phyloP scores from a whole-genome alignment of 2,113 vertebrate genomes.

The Microtus pennsylvanicus region DNA sequence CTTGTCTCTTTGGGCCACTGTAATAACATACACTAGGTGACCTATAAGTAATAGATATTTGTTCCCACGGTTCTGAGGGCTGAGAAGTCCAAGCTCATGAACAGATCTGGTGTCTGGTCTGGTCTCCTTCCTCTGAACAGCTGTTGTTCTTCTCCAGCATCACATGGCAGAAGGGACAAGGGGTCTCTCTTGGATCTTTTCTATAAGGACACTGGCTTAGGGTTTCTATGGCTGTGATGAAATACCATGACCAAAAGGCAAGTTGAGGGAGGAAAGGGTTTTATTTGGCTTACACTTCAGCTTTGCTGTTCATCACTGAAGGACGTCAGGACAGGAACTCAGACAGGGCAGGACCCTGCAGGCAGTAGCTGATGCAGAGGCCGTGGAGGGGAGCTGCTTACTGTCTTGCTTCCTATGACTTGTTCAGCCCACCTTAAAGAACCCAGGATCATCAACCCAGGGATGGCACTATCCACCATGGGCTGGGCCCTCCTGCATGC shows the following conservation, averaged over 20 bases:
- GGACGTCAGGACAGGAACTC: background rate
- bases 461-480: background rate
- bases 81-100: background rate
- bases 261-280: background rate
- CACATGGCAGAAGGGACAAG: background rate
- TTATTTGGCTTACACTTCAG: background rate
- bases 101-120: background rate
- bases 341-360: background rate
- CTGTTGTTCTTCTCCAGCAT: background rate
- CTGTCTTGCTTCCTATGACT: background rate
- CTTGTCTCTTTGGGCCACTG: background rate
- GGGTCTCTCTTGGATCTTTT: background rate
- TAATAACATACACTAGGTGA: background rate
- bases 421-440: background rate
- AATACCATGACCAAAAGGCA: background rate
- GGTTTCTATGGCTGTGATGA: background rate
- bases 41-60: background rate
- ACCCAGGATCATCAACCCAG: background rate
- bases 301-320: background rate
- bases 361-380: background rate
- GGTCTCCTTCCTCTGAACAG: background rate
- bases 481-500: background rate
- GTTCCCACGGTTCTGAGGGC: background rate
- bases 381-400: background rate
- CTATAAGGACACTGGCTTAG: background rate